These are phyloP conservation scores for Prionailurus viverrinus DNA, from an alignment of 2,113 vertebrate species.

Conservation along the genomic window DNA sequence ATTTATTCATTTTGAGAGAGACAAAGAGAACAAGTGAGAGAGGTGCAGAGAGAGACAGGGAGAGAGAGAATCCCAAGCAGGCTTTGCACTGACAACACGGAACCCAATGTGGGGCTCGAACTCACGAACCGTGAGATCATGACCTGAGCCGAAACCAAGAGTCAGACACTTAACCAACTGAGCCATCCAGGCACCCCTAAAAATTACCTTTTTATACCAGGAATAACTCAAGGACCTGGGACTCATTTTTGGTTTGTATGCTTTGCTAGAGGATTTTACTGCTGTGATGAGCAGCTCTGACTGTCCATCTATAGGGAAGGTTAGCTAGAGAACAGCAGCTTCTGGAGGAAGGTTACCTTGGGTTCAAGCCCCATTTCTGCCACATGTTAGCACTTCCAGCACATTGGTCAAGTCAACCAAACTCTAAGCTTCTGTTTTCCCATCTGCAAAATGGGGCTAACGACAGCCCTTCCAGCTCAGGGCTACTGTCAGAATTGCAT, in stretches of 20 bases:
- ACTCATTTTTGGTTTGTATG: background rate
- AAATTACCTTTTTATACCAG: background rate
- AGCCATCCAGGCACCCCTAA: background rate
- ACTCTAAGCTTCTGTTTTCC: background rate
- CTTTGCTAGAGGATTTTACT: background rate
- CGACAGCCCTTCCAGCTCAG: background rate
- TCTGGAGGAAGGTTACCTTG: fast-evolving
- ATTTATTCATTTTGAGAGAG: too few relatives aligned
- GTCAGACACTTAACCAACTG: too few relatives aligned
- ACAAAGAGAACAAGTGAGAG: too few relatives aligned
- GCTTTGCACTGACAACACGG: too few relatives aligned
- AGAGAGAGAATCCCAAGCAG: too few relatives aligned
- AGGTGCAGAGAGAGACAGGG: too few relatives aligned
- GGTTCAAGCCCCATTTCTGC: background rate
- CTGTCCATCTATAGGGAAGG: fast-evolving
- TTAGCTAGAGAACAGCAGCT: background rate
- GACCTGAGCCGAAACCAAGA: too few relatives aligned
- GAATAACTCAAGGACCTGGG: background rate
- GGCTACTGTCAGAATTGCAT: background rate
- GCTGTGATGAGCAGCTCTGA: background rate
- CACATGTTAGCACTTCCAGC: background rate
- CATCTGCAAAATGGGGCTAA: background rate
- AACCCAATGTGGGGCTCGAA: too few relatives aligned
- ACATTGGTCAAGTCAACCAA: background rate
- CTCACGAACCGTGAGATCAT: too few relatives aligned